Evolutionary conservation across 1,140 invertebrate genomes (phyloP), one percentile per base, ranked within the genome.

Genomic region (Bombus cullumanus): DNA sequence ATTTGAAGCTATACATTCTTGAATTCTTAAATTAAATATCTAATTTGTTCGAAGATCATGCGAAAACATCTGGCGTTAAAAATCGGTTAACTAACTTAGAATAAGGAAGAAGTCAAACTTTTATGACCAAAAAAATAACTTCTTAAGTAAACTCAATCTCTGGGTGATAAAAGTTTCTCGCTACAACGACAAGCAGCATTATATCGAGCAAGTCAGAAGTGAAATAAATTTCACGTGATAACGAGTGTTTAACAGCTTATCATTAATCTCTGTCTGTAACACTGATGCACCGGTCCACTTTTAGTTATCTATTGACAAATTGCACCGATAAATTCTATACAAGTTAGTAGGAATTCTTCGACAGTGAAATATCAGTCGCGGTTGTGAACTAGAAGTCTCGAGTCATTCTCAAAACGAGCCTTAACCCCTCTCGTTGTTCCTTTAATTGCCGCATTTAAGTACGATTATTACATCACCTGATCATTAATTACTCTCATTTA

Each of bases 271-370:
- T 47, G 39, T 43, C 71, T 4, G 15, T 8, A 18, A 2, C 41
- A 43, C 71, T 43, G 39, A 73, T 43, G n/a, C 28, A 31, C n/a
- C 10, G 3, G 41, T 3, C 9, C n/a, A 18, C 71, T 22, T 31
- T 43, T 28, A 31, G 71, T 73, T 73, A 43, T 43, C 2, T 73
- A 73, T 73, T 41, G 71, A 73, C 28, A 31, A 73, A 73, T 31
- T 73, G 41, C 6, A 18, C 18, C 71, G n/a, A 73, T 43, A 43
- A 73, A 73, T 47, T 73, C 28, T 15, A 15, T 31, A 43, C 15
- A 73, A 31, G 15, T 31, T 73, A 13, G 12, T 15, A 18, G n/a
- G n/a, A 73, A 73, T n/a, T 41, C 69, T n/a, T 71, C 22, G 18
- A 69, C 37, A n/a, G 25, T 41, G 37, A 39, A 41, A n/a, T n/a